Evolutionary conservation across 2,797 vertebrate genomes (phyloP), one percentile per base, ranked within the genome.

Genomic region (Coregonus sp.): DNA sequence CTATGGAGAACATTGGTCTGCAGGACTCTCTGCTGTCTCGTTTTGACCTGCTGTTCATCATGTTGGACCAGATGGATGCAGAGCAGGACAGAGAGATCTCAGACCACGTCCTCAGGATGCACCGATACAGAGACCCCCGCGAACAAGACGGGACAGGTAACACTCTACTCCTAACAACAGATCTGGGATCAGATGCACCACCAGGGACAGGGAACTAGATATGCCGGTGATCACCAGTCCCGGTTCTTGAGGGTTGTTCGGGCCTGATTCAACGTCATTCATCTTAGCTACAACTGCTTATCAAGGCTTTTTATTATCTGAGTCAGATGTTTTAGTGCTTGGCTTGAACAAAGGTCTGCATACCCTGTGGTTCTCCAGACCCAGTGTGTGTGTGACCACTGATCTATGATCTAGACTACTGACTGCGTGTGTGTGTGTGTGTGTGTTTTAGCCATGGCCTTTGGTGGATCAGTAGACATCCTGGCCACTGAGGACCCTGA

Each of bases 401-500:
- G 1, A 5, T 14, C 37, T 14, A 0, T 3, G 54, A 56, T 15
- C 51, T 52, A 18, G 15, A 33, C 31, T 33, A 33, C 31, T n/a
- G 16, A 56, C 3, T 14, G 0, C 0, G 9, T 9, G 15, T 59
- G 37, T 7, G 12, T 33, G 4, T 63, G 2, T 29, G 33, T 76
- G 59, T 75, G 68, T 59, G 12, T 78, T 14, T 12, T 74, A 99
- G 98, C 97, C 37, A 91, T 99, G 95, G 82, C 96, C 56, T 70
- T 99, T 81, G 98, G 98, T 0, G 98, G 96, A 0, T 73, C 95
- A 0, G 95, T 99, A 0, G 98, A 99, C 40, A 91, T 97, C 56
- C 90, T 99, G 89, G 92, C 98, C 33, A 99, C 98, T 0, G 97
- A 98, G 0, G 97, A 99, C 72, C 98, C 97, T 0, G 91, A 97